Conservation (phyloP, 2,113 vertebrate species). For the Nibea albiflora region DNA sequence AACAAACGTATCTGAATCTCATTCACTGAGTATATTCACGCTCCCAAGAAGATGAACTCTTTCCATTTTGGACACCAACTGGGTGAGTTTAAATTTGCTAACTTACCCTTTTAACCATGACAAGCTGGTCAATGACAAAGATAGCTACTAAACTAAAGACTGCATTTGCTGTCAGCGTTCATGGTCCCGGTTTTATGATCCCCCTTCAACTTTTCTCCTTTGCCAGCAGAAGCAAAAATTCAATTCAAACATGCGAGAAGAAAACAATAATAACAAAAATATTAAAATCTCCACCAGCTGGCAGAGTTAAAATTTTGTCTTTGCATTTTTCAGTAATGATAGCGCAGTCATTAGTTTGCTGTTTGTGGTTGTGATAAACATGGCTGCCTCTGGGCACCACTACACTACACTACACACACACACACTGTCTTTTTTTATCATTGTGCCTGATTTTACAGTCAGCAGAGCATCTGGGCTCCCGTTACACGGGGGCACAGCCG, state of each 20-base stretch:
- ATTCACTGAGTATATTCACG: not conserved
- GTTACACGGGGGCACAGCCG: not conserved
- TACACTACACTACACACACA: too few relatives aligned
- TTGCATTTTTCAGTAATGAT: not conserved
- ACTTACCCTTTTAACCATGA: not conserved
- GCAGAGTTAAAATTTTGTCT: not conserved
- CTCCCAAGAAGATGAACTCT: not conserved
- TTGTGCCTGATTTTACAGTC: not conserved
- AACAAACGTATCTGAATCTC: not conserved
- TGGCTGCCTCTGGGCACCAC: not conserved
- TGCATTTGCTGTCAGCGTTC: not conserved
- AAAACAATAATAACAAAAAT: not conserved
- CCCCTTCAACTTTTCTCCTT: not conserved
- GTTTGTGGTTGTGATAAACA: not conserved
- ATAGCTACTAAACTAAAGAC: not conserved
- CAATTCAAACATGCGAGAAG: not conserved
- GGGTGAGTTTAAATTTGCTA: too few relatives aligned
- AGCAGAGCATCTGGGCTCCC: slow-evolving; percentile 19
- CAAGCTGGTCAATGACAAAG: not conserved
- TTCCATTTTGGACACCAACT: too few relatives aligned
- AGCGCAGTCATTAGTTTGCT: not conserved
- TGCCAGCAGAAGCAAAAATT: not conserved
- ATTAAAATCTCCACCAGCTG: not conserved
- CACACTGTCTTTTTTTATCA: not conserved
- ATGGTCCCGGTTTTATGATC: not conserved